Evolutionary conservation across 2,888 invertebrate genomes (phyloP), one percentile per base, ranked within the genome.

Genomic region (Lordiphosa fenestrarum): DNA sequence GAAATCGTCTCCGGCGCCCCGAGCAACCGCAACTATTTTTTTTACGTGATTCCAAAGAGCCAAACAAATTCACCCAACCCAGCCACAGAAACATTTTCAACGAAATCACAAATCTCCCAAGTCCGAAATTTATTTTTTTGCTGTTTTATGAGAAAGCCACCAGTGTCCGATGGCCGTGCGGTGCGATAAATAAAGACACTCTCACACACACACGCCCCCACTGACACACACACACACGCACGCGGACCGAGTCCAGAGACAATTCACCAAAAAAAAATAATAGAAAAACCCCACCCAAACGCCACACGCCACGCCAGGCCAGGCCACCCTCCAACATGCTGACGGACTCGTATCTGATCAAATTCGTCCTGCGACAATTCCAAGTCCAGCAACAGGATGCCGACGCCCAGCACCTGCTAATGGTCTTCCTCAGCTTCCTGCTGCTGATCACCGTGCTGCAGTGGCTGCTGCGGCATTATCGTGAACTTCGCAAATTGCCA

Each of bases 401-500:
- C 12, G 88, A 88, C 40, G 65, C 88, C 21, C 87, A 88, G 64
- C 87, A 88, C 59, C 77, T 88, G 57, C 63, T 89, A 61, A 46
- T 87, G 54, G 87, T 89, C 42, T 88, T 89, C 66, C 69, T 88
- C 40, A 80, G 80, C 50, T 77, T 87, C 25, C 76, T 89, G 46
- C 66, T 80, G 44, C 37, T 86, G 47, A 78, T 90, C 83, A 88
- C 88, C 74, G 87, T 86, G 77, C 39, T 89, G 53, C 89, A 89
- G 69, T 88, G 88, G 88, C 76, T 89, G 52, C 46, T 89, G 33
- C 83, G 87, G 54, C 52, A 86, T 71, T 84, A 88, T 85, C 65
- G 86, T 68, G 73, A 90, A 64, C 62, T 87, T n/a, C 82, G 84
- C 44, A 85, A 91, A 69, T 90, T 96, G 72, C 97, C 97, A 0